phyloP scores from a whole-genome alignment of 2,888 invertebrate genomes.

The Micropterix aruncella region DNA sequence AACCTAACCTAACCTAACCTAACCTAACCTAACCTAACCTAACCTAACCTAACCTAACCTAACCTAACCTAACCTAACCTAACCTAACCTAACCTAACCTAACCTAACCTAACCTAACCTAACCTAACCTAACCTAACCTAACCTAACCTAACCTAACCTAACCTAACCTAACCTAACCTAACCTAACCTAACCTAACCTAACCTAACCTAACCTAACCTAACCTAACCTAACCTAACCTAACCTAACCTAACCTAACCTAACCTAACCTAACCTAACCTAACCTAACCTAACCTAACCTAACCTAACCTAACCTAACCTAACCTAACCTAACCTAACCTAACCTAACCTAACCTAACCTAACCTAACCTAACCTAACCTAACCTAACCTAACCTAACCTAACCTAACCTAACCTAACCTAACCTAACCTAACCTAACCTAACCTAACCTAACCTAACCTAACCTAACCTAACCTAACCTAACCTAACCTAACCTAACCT shows the following conservation, averaged over 20 bases:
- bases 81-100: constrained; percentile 8
- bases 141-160: constrained; percentile 11
- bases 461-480: constrained; percentile 8
- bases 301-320: constrained; percentile 7
- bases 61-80: constrained; percentile 8
- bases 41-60: constrained; percentile 8
- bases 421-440: constrained; percentile 8
- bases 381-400: constrained; percentile 7
- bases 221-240: constrained; percentile 6
- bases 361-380: constrained; percentile 8
- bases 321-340: constrained; percentile 5
- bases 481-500: constrained; percentile 8
- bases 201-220: constrained; percentile 6
- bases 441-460: constrained; percentile 8
- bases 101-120: constrained; percentile 7
- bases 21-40: constrained; percentile 9
- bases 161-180: constrained; percentile 12
- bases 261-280: constrained; percentile 3
- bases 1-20: constrained; percentile 7
- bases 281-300: constrained; percentile 8
- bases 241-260: constrained; percentile 6
- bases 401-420: constrained; percentile 9
- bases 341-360: constrained; percentile 7
- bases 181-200: constrained; percentile 10
- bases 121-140: constrained; percentile 10